phyloP scores from a whole-genome alignment of 2,797 vertebrate species.

The Halcyon chelicuti region DNA sequence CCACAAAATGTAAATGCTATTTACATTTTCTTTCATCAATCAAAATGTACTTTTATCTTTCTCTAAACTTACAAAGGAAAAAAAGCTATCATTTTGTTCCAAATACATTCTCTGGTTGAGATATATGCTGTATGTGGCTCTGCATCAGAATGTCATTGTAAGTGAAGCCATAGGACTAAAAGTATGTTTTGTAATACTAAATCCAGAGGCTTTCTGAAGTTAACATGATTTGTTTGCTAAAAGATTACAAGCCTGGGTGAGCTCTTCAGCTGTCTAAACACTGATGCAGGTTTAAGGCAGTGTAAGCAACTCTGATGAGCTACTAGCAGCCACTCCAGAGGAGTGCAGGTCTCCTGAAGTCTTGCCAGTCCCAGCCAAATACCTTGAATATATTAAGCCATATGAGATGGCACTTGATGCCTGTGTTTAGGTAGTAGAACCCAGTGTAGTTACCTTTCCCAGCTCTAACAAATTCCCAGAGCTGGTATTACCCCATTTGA shows the following conservation, averaged over 20 bases:
- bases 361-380: not conserved
- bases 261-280: not conserved
- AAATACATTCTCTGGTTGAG: not conserved
- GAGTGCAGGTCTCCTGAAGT: not conserved
- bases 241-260: not conserved
- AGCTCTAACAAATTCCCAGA: not conserved
- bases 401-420: not conserved
- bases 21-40: not conserved
- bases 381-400: not conserved
- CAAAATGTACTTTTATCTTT: not conserved
- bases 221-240: not conserved
- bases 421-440: not conserved
- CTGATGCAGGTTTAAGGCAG: not conserved
- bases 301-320: not conserved
- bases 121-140: not conserved
- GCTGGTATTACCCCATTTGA: not conserved
- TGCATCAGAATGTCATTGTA: not conserved
- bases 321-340: not conserved
- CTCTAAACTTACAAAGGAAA: not conserved
- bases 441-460: not conserved
- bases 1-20: constrained; percentile 87
- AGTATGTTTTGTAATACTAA: fast-evolving
- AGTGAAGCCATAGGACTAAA: not conserved
- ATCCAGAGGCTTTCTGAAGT: not conserved
- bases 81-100: not conserved